These are phyloP conservation scores for Toxonevra muliebris DNA, from an alignment of 2,888 invertebrate species.

Conservation along the genomic window DNA sequence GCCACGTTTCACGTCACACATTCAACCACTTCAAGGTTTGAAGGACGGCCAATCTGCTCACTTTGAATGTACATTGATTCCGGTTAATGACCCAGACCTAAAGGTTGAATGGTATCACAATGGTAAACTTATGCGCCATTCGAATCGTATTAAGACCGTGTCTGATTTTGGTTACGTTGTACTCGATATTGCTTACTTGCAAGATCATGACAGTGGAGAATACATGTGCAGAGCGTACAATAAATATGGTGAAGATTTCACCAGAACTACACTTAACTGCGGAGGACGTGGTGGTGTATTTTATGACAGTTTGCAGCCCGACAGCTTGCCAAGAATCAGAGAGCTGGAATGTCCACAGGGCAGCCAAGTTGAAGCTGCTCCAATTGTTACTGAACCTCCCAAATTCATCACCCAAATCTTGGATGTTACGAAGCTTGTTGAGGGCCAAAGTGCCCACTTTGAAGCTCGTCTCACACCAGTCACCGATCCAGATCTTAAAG, in stretches of 20 bases:
- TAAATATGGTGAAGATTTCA: slow-evolving; percentile 89
- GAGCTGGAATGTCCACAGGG: slow-evolving; percentile 79
- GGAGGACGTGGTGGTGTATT: slow-evolving; percentile 87
- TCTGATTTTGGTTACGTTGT: slow-evolving; percentile 96
- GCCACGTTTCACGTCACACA: slow-evolving; percentile 88
- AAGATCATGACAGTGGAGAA: slow-evolving; percentile 92
- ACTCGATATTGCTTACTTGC: slow-evolving; percentile 92
- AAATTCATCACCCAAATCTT: slow-evolving; percentile 88
- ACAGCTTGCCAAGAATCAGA: slow-evolving; percentile 86
- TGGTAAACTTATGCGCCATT: slow-evolving; percentile 86
- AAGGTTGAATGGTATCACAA: slow-evolving; percentile 98
- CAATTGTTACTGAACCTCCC: slow-evolving; percentile 82
- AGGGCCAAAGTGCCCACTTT: slow-evolving; percentile 94
- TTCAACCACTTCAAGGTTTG: slow-evolving; percentile 81
- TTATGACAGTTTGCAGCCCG: slow-evolving; percentile 89
- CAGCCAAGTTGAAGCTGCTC: slow-evolving; percentile 71
- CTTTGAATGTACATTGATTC: slow-evolving; percentile 93
- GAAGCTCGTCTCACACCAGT: slow-evolving; percentile 93
- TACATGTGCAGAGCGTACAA: slow-evolving; percentile 92
- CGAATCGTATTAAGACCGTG: slow-evolving; percentile 90
- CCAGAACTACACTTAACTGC: slow-evolving; percentile 84
- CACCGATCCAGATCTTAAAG: slow-evolving; percentile 91
- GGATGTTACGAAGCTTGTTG: slow-evolving; percentile 85
- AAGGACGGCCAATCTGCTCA: slow-evolving; percentile 95
- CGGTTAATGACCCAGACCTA: slow-evolving; percentile 92